These are phyloP conservation scores for Sisor rabdophorus DNA, from an alignment of 2,113 vertebrate species.

Conservation along the genomic window DNA sequence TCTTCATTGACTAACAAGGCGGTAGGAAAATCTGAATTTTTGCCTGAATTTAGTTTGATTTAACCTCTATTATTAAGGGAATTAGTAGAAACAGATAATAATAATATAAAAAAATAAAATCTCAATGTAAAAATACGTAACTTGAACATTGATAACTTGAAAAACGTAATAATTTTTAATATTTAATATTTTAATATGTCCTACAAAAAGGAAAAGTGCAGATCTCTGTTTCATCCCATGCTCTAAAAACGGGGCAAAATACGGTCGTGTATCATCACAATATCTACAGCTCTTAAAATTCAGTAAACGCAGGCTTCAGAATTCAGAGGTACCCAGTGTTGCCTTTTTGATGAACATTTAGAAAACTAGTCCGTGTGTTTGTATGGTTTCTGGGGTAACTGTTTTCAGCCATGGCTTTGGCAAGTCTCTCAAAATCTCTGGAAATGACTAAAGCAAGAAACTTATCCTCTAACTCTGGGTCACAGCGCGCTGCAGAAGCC, in stretches of 20 bases:
- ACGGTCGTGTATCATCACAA: no score
- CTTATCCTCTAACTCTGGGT: no score
- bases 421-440: no score
- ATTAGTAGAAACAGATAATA: background rate
- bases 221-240: background rate
- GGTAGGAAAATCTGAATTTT: background rate
- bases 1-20: background rate
- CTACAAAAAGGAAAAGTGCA: background rate
- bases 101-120: background rate
- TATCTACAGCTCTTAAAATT: background rate
- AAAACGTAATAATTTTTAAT: no score
- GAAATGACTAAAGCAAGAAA: no score
- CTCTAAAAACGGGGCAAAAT: background rate
- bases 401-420: no score
- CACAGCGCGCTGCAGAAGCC: no score
- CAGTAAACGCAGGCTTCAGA: background rate
- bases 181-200: no score
- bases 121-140: no score
- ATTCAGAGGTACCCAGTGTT: background rate
- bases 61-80: background rate
- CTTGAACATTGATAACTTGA: no score
- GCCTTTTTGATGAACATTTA: background rate
- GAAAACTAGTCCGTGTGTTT: background rate
- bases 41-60: background rate
- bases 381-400: no score